phyloP scores from a whole-genome alignment of 2,113 vertebrate genomes.

The Myrmecobius fasciatus region DNA sequence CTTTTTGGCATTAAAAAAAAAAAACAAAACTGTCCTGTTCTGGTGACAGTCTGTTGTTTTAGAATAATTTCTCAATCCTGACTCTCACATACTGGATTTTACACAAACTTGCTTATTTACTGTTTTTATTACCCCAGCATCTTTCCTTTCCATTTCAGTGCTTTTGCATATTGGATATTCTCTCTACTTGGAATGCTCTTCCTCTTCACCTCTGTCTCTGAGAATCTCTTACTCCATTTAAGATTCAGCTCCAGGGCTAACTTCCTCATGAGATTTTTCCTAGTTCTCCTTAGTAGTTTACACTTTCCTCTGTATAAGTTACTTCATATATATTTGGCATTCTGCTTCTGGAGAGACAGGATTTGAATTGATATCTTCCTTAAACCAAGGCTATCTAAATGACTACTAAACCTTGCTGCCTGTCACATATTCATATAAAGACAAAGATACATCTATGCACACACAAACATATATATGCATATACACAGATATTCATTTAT shows the following conservation, averaged over 20 bases:
- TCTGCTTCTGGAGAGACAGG: neutral
- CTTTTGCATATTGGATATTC: neutral
- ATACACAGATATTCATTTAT: neutral
- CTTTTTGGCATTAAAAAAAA: neutral
- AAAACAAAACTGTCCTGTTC: rapidly evolving
- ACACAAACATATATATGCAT: too few species aligned
- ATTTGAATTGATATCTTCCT: neutral
- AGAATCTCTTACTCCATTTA: neutral
- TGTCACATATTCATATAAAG: neutral
- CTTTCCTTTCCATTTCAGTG: neutral
- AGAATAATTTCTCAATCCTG: neutral
- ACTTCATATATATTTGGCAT: neutral
- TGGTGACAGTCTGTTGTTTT: neutral
- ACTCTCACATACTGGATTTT: neutral
- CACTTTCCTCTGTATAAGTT: neutral
- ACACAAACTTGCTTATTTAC: neutral
- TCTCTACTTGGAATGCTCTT: neutral
- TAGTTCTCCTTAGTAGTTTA: neutral
- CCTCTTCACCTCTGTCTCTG: neutral
- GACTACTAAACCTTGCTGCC: neutral
- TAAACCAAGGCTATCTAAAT: neutral
- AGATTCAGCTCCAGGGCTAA: neutral
- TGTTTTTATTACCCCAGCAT: neutral
- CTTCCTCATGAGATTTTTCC: neutral
- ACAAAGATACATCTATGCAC: too few species aligned